Evolutionary conservation across 2,113 vertebrate genomes (phyloP).

Genomic region (Pteruthius melanotis): DNA sequence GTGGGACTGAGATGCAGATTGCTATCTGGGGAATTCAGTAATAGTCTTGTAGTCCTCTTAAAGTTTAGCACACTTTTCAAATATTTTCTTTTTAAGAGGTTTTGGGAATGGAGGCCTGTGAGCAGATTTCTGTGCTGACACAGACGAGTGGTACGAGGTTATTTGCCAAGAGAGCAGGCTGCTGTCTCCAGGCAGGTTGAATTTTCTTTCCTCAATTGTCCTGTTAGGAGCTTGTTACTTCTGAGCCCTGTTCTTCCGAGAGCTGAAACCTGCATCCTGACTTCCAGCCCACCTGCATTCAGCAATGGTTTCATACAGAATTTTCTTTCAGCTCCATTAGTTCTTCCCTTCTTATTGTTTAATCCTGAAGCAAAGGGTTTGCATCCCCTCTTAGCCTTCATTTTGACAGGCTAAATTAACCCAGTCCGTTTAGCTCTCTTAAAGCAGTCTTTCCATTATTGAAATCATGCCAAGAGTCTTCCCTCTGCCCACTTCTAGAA

Average conservation of each 20-base stretch:
- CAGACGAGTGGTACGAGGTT: neutral
- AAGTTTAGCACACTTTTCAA: neutral
- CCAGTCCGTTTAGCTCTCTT: neutral
- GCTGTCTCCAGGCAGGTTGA: fast-evolving
- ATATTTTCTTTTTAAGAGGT: neutral
- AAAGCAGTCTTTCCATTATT: neutral
- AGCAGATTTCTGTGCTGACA: neutral
- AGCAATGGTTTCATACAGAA: fast-evolving
- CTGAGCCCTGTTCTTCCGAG: neutral
- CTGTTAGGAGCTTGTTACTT: neutral
- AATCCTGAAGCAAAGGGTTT: neutral
- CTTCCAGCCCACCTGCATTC: neutral
- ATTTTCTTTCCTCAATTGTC: neutral
- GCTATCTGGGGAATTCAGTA: neutral
- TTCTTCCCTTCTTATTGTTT: neutral
- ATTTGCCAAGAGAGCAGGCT: neutral
- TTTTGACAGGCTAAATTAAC: neutral
- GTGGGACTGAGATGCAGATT: neutral
- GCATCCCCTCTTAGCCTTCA: neutral
- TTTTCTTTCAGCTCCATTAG: neutral
- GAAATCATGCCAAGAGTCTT: neutral
- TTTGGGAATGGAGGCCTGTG: neutral
- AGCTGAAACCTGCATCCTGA: neutral
- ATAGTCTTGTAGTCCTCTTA: neutral
- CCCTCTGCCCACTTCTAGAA: neutral